Base-by-base conservation (phyloP, 2,888 invertebrate species). In the Conus canariensis region DNA sequence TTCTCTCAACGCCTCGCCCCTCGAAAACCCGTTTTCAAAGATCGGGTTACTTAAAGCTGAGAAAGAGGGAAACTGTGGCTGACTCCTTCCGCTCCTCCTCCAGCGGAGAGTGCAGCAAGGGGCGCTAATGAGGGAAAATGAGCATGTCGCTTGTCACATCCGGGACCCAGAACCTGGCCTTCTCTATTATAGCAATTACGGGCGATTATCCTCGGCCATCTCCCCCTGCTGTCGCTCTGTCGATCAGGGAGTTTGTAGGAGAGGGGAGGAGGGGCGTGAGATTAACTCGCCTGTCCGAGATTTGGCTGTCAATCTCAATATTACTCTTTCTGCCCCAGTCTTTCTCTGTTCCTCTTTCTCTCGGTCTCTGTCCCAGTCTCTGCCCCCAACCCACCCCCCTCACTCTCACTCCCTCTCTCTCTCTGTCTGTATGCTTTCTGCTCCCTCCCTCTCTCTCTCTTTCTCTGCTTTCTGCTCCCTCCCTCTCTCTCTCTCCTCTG, bases 51-150 rank as follows among this genome's bases (percentile, higher is more conserved):
- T 22, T 16, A 82, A 83, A 19, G 19, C 30, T 30, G 10, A 8
- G 30, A 80, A 80, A 80, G 80, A 6, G 19, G 58, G 19, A 83
- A 56, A 19, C 22, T 83, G 56, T 14, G 30, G 82, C 19, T 8
- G 82, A 74, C 22, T 56, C 25, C 70, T 59, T 74, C 9, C 82
- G 64, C 88, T 56, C 88, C 56, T 67, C 83, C 16, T 12, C 12
- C n/a, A n/a, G 45, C 5, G 82, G 56, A 88, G 88, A 64, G 82
- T 67, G 88, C 67, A 45, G 67, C 82, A 83, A 88, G 82, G 77
- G 88, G 82, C 82, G 82, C 88, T 88, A 88, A 88, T 88, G 88
- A 88, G 64, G 88, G 60, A 80, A 88, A 88, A 88, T 88, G 88
- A 82, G 88, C 83, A 82, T 82, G 88, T 56, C 83, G 67, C 82